phyloP scores from a whole-genome alignment of 92 coral and sea anemone species.

The Phenganax stokvisi region DNA sequence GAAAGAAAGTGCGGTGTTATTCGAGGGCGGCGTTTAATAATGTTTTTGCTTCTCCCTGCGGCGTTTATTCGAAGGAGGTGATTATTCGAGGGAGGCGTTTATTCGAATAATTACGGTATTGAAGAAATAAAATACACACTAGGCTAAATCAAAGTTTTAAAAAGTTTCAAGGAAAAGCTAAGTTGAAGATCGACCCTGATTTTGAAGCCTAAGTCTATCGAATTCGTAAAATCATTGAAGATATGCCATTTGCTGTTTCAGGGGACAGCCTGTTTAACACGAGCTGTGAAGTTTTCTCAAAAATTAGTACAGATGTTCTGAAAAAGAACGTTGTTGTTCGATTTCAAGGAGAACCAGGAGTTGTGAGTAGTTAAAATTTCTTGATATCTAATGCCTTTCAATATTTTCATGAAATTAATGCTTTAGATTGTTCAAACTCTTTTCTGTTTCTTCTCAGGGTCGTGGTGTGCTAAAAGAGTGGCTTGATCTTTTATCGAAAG shows the following conservation, averaged over 20 bases:
- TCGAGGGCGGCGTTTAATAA: too few relatives aligned
- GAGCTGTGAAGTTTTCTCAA: slow-evolving; percentile 54
- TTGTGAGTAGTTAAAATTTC: slow-evolving; percentile 29
- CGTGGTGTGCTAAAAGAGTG: slow-evolving; percentile 53
- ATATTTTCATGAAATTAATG: not conserved
- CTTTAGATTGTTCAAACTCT: not conserved
- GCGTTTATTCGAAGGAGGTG: too few relatives aligned
- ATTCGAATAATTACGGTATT: too few relatives aligned
- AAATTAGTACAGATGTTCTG: slow-evolving; percentile 48
- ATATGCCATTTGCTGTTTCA: slow-evolving; percentile 1
- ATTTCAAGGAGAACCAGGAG: slow-evolving; percentile 54
- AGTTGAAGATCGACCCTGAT: too few relatives aligned
- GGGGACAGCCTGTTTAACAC: slow-evolving; percentile 47
- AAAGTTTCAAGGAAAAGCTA: too few relatives aligned
- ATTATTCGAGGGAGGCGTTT: too few relatives aligned
- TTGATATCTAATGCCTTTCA: not conserved
- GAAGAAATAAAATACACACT: too few relatives aligned
- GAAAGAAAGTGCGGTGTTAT: too few relatives aligned
- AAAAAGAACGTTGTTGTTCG: slow-evolving; percentile 52
- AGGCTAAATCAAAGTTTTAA: too few relatives aligned
- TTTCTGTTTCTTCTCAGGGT: slow-evolving; percentile 33
- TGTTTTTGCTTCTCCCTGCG: too few relatives aligned
- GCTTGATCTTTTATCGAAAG: slow-evolving; percentile 49
- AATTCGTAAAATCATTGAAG: not conserved
- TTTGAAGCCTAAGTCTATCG: not conserved